Percentiles rank a stretch among this genome's conserved stretches.
phyloP scores from a whole-genome alignment of 2,888 invertebrate species.

The Ptychoptera albimana region DNA sequence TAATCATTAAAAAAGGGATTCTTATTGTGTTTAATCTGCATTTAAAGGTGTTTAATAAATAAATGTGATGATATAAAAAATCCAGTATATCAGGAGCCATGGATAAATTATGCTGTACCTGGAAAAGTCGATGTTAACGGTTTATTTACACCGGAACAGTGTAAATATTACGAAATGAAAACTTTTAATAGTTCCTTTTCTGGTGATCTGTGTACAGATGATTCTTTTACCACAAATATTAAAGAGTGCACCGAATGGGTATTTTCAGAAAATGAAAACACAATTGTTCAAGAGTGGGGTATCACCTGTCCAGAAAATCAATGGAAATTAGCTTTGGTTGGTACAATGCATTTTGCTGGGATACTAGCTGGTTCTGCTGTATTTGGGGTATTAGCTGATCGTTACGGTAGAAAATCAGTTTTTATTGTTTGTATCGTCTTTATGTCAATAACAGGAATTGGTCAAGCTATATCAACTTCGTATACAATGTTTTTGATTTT shows the following conservation, averaged over 20 bases:
- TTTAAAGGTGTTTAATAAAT: constrained; percentile 36
- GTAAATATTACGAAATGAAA: constrained; percentile 17
- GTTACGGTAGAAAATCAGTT: constrained; percentile 41
- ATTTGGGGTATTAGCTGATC: constrained; percentile 43
- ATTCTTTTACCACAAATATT: constrained; percentile 25
- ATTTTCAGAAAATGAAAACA: constrained; percentile 33
- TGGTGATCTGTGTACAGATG: constrained; percentile 18
- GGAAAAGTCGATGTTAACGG: constrained; percentile 19
- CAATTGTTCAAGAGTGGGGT: constrained; percentile 43
- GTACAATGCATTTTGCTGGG: constrained; percentile 45
- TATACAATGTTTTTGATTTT: constrained; percentile 36
- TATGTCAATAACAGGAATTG: constrained; percentile 39
- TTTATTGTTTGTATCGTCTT: constrained; percentile 39
- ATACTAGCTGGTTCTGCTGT: constrained; percentile 41
- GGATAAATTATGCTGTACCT: constrained; percentile 36
- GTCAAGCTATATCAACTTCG: constrained; percentile 35
- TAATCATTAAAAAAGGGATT: no score
- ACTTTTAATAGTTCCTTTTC: neutral
- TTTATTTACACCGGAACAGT: constrained; percentile 21
- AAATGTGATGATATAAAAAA: constrained; percentile 33
- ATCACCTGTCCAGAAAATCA: constrained; percentile 42
- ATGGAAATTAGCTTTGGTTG: constrained; percentile 43
- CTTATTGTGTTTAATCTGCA: neutral
- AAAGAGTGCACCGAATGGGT: constrained; percentile 35
- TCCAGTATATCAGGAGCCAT: constrained; percentile 25